Base-by-base conservation (phyloP, 1,140 invertebrate genomes). In the Brachionus plicatilis region DNA sequence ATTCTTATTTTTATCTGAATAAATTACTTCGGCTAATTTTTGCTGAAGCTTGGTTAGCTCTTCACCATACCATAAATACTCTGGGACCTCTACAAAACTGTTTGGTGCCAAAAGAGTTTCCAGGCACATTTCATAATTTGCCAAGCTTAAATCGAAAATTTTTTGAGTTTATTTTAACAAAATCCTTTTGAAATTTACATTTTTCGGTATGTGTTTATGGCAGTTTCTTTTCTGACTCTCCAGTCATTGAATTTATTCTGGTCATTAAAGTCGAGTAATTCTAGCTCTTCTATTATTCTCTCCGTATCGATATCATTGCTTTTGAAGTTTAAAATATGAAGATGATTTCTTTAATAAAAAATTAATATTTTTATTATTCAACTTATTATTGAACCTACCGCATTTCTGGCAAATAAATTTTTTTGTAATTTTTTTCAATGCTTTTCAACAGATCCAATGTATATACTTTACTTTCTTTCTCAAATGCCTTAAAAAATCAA, bases 341-440 rank as follows among this genome's bases (percentile, higher is more conserved):
- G 60, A 45, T 84, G 43, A 33, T 84, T 75, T 84, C 82, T 84
- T 20, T 37, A 17, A 56, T 47, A 50, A 53, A 4, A 53, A 14
- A 43, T 68, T 47, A 43, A 12, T 20, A 45, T 43, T 65, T 12
- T 56, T 5, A 1, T 53, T 12, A 43, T 33, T 24, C 2, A 50
- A 45, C 37, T 84, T 68, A 20, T 24, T 37, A 8, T 14, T 68
- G 3, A 37, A 47, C n/a, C 3, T 27, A 84, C 82, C 66, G 41
- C 41, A 72, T 50, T 45, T 60, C 45, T 45, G 82, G 82, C 12
- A 84, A 75, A 56, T 29, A 84, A 20, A 6, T 43, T 20, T 84
- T 68, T 72, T 84, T 72, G 82, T 84, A 84, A 84, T 84, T 68
- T 70, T 84, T 70, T 33, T 84, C 82, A 43, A 84, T 56, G 33